Evolutionary conservation across 2,888 invertebrate species (phyloP), one percentile per base, ranked within the genome.

Genomic region (Bhutanitis thaidina): DNA sequence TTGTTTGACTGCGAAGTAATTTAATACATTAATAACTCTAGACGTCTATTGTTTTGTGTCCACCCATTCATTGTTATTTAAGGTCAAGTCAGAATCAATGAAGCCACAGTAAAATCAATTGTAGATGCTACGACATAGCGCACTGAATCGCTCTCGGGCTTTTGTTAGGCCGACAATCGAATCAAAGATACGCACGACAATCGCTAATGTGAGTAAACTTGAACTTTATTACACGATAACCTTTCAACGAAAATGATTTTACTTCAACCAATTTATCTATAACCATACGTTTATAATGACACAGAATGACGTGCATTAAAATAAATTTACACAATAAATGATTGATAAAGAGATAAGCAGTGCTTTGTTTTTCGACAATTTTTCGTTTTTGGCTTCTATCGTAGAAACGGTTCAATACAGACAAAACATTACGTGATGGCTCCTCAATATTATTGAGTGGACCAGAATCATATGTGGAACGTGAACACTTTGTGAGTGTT

Each of bases 181-280:
- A 12, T 41, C 41, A 20, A 14, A 38, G 8, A 32, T 8, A 5
- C 3, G 20, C 5, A 7, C 34, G 47, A 35, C 47, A 35, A 40
- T 46, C 3, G 40, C 10, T 30, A 32, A 20, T 40, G 39, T 47
- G 14, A 25, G 39, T 36, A 48, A 41, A 48, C 48, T 48, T 48
- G 48, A 48, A 41, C 48, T 41, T 35, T 40, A 40, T 15, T 15
- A 3, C 9, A 3, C 27, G 48, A 48, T 48, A 48, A 41, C 48
- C 48, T 48, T 8, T 41, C 16, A n/a, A 40, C 40, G 1, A 34
- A 40, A 48, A 48, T 41, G 12, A 35, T 48, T 48, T 47, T 25
- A 25, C 25, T 25, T 39, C 10, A 25, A 39, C 25, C 3, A 37
- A 13, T 30, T 32, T 45, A 45, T 45, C 16, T 16, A 27, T 4